phyloP scores from a whole-genome alignment of 2,113 vertebrate genomes.

The Datnioides undecimradiatus region DNA sequence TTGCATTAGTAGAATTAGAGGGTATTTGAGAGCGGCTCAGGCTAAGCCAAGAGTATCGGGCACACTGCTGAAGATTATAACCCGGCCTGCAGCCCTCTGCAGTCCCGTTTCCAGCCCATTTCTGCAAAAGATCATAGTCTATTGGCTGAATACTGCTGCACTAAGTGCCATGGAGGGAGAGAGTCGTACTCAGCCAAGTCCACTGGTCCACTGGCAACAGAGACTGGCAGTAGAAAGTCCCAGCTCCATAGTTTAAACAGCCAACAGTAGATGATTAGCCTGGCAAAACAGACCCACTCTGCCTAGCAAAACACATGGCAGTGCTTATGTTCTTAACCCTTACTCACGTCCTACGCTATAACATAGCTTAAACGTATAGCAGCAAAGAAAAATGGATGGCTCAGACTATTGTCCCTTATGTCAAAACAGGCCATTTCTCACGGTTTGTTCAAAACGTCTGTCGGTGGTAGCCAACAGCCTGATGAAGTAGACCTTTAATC shows the following conservation, averaged over 20 bases:
- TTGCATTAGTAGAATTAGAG: conserved; percentile 74
- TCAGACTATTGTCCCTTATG: conserved; percentile 4
- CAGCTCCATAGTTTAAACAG: conserved; percentile 79
- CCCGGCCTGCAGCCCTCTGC: conserved; percentile 59
- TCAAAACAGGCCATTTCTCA: neutral
- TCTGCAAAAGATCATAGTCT: conserved; percentile 77
- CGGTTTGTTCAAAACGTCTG: neutral
- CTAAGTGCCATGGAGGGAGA: conserved; percentile 77
- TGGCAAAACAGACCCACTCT: conserved; percentile 72
- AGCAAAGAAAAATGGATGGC: conserved; percentile 8
- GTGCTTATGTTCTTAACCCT: conserved; percentile 77
- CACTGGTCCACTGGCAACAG: conserved; percentile 78
- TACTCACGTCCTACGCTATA: conserved; percentile 47
- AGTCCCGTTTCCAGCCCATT: conserved; percentile 71
- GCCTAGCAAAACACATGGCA: conserved; percentile 79
- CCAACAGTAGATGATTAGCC: conserved; percentile 78
- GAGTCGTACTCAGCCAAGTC: conserved; percentile 69
- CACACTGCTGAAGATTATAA: conserved; percentile 73
- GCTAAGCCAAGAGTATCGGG: conserved; percentile 69
- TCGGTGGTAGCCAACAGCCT: neutral
- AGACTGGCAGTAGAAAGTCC: conserved; percentile 75
- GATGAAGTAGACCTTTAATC: neutral
- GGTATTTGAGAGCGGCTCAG: conserved; percentile 71
- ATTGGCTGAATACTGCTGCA: conserved; percentile 63
- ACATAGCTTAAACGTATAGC: conserved; percentile 22